Evolutionary conservation across 2,797 vertebrate species (phyloP).

Genomic region (Girardinus metallicus): DNA sequence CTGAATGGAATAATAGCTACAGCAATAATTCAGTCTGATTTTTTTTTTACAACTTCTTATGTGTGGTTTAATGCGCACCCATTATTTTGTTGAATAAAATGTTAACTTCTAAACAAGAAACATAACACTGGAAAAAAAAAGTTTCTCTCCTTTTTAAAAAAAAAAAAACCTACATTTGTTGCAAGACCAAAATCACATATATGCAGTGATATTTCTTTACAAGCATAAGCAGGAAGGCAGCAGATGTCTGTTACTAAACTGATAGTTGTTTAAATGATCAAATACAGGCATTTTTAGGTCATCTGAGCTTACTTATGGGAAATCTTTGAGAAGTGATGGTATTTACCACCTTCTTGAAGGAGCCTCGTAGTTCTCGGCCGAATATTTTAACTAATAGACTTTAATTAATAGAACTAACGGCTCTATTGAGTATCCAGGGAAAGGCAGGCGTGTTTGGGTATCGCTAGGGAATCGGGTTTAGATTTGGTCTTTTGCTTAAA

Average conservation of each 20-base stretch:
- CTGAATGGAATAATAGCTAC: not conserved
- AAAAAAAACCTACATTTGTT: not conserved
- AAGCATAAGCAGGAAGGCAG: not conserved
- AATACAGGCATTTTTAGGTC: not conserved
- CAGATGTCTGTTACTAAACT: not conserved
- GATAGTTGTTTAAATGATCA: not conserved
- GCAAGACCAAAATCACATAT: not conserved
- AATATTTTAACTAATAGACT: not conserved
- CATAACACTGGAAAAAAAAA: not conserved
- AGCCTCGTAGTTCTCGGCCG: not conserved
- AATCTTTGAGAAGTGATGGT: too few relatives aligned
- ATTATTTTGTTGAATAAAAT: not conserved
- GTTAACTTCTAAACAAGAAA: not conserved
- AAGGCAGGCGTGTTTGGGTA: not conserved
- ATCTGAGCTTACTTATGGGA: not conserved
- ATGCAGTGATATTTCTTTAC: not conserved
- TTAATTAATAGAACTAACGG: not conserved
- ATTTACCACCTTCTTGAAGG: not conserved
- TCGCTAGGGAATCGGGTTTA: not conserved
- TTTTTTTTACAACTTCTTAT: not conserved
- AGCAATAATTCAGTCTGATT: not conserved
- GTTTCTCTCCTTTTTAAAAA: not conserved
- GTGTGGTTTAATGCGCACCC: not conserved
- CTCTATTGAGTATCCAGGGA: not conserved
- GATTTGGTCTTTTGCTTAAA: not conserved